Evolutionary conservation across 2,888 invertebrate genomes (phyloP), one percentile per base, ranked within the genome.

Genomic region (Alsophila aescularia): DNA sequence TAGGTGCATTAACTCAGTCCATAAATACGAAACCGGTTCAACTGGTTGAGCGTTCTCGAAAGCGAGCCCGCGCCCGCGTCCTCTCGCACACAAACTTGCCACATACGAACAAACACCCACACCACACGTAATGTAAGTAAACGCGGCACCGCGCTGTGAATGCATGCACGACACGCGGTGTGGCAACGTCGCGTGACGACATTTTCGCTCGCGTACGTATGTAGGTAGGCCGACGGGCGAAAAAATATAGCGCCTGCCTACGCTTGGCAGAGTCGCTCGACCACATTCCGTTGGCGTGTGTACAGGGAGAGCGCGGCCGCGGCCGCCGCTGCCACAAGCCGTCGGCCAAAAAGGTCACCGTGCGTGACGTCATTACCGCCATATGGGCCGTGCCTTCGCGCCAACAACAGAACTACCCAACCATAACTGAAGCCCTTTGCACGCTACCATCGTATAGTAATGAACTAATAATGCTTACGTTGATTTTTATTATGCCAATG

Each of bases 111-210:
- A 82, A 87, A 87, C 87, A 90, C 87, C 89, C 89, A 87, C 85
- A 87, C 87, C 87, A 90, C 87, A 90, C 89, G 87, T 85, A 86
- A 81, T 75, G 78, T 78, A 74, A 83, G 78, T 78, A 74, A 83
- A 80, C 83, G 84, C 81, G 76, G 72, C 72, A 66, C 70, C 71
- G 78, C 77, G 70, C 79, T 72, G 85, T 85, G 84, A 85, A 84
- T 88, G 88, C 86, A 88, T 81, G 83, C 85, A 86, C 85, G 83
- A 84, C 78, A 78, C 67, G 63, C 87, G 85, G 87, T 77, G 81
- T 83, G 92, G 92, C 92, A 92, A 92, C 92, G 87, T 85, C 87
- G 92, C 89, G 88, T 92, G 92, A 93, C 92, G 93, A 92, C 92
- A 92, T 92, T 91, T 92, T 92, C 89, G 92, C 91, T 88, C 83